Conservation (phyloP, 1,140 invertebrate genomes). For the Cherax quadricarinatus region DNA sequence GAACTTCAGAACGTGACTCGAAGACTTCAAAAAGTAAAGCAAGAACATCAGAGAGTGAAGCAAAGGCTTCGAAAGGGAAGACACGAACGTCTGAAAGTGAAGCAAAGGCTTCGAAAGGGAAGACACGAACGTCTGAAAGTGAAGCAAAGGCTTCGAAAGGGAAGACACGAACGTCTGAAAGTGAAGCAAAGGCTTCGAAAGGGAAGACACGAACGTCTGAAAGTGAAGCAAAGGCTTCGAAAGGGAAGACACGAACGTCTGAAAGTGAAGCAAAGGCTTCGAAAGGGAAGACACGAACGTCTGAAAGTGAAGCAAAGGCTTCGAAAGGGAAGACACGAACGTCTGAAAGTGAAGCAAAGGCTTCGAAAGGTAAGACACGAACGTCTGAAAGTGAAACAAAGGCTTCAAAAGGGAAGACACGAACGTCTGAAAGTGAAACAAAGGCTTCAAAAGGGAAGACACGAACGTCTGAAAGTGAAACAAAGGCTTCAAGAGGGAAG, state of each 20-base stretch:
- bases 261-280: no score
- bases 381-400: no score
- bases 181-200: no score
- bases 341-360: background rate
- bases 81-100: background rate
- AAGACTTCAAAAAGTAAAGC: background rate
- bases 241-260: no score
- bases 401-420: background rate
- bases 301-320: background rate
- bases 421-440: background rate
- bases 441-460: background rate
- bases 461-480: background rate
- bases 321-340: background rate
- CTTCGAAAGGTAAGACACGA: background rate
- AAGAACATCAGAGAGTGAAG: background rate
- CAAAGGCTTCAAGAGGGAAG: background rate
- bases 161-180: no score
- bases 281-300: no score
- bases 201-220: no score
- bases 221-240: no score
- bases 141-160: no score
- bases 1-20: background rate
- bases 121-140: no score
- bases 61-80: background rate
- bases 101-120: background rate